Evolutionary conservation across 2,888 invertebrate species (phyloP).

Genomic region (Ophion ellenae): DNA sequence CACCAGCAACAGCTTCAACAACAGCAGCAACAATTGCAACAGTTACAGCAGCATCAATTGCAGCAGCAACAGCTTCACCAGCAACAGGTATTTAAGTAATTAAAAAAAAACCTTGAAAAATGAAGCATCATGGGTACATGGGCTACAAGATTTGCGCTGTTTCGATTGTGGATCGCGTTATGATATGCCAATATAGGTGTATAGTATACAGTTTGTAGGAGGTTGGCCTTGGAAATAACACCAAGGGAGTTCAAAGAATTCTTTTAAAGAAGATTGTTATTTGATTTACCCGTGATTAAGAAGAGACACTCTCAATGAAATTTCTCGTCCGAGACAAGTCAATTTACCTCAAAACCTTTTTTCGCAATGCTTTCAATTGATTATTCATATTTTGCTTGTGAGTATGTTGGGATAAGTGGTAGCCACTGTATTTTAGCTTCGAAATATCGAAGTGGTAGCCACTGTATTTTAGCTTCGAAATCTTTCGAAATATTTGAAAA

Average conservation of each 20-base stretch:
- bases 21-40: conserved; percentile 86
- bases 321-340: conserved; percentile 13
- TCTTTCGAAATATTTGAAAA: conserved; percentile 59
- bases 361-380: conserved; percentile 35
- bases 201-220: conserved; percentile 46
- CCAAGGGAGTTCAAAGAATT: conserved; percentile 40
- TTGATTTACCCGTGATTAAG: conserved; percentile 54
- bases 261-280: conserved; percentile 45
- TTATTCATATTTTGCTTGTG: conserved; percentile 40
- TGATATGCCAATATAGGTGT: conserved; percentile 20
- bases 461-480: conserved; percentile 60
- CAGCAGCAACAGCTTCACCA: conserved; percentile 86
- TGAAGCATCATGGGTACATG: conserved; percentile 24
- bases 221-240: conserved; percentile 37
- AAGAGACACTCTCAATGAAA: conserved; percentile 34
- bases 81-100: conserved; percentile 85
- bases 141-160: conserved; percentile 35
- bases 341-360: conserved; percentile 25
- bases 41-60: conserved; percentile 84
- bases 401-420: conserved; percentile 59
- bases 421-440: conserved; percentile 63
- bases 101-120: conserved; percentile 20
- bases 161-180: conserved; percentile 29
- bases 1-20: conserved; percentile 83
- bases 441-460: conserved; percentile 58